Conservation (phyloP, 2,113 vertebrate genomes). For the Morone chrysops region DNA sequence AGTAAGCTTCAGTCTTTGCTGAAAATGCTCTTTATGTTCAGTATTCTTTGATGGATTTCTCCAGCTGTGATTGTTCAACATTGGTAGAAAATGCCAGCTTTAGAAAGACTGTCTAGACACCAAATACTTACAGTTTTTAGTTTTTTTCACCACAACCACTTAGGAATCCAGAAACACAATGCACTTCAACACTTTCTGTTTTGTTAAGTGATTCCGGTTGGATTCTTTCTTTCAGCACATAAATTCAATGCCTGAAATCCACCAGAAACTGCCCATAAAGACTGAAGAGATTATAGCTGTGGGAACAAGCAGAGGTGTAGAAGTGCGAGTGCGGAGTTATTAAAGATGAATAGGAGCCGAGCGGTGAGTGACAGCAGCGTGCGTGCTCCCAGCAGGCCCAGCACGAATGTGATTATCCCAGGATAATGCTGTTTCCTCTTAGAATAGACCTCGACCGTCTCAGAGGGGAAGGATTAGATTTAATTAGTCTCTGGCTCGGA, state of each 20-base stretch:
- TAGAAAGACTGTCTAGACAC: neutral
- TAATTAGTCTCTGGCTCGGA: conserved; percentile 54
- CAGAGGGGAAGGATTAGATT: conserved; percentile 63
- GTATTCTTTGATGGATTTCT: neutral
- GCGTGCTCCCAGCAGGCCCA: conserved; percentile 47
- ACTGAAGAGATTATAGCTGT: conserved; percentile 13
- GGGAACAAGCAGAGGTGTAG: conserved; percentile 13
- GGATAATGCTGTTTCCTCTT: conserved; percentile 52
- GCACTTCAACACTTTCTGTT: neutral
- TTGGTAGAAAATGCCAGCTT: neutral
- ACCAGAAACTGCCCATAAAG: conserved; percentile 6
- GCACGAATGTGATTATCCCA: conserved; percentile 54
- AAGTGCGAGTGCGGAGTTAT: conserved; percentile 33
- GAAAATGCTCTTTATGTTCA: neutral
- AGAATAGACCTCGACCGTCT: conserved; percentile 40
- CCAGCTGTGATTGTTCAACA: neutral
- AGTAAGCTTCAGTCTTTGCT: neutral
- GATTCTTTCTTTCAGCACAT: neutral
- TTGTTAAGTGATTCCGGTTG: neutral
- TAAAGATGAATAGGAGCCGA: conserved; percentile 41
- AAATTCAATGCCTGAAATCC: neutral
- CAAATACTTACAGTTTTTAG: too few species aligned
- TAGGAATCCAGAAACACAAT: neutral
- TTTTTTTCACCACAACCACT: neutral
- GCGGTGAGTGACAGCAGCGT: conserved; percentile 51